Base-by-base conservation (phyloP, 2,113 vertebrate genomes). In the Ptyas mucosa region DNA sequence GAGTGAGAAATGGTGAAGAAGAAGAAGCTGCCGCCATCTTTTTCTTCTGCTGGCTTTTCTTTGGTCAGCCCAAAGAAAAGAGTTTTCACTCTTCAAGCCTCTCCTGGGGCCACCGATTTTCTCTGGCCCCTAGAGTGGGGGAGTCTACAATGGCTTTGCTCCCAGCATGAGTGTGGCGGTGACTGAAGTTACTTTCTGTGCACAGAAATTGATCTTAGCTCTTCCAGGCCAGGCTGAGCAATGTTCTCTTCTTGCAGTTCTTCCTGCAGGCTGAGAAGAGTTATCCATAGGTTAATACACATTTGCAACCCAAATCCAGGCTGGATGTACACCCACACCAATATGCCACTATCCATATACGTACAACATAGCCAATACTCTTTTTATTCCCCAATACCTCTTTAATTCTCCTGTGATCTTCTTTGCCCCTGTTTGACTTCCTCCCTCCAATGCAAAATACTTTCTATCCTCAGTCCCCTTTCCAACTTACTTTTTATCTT, bases 11-110 rank as follows among this genome's bases (percentile, higher is more conserved):
- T 24, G 39, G 2, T 61, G 64, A 4, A 39, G 39, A 6, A 0
- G 4, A 20, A 34, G 5, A 2, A 23, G 21, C 15, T 20, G 7
- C 0, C 64, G 1, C 0, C 5, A 75, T 69, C 57, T 51, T 57
- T 69, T 92, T 39, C 1, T 15, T 92, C 92, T 0, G 0, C 20
- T 88, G 90, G 52, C 88, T 92, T 86, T 85, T 46, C 88, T 61
- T 46, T 39, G 29, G 15, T 24, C 81, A 61, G 46, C n/a, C n/a
- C n/a, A n/a, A n/a, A n/a, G n/a, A n/a, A n/a, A n/a, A n/a, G n/a
- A n/a, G n/a, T n/a, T n/a, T 26, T 43, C n/a, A 54, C 7, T 49
- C 88, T 21, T 43, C 15, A 14, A 14, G 3, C 29, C 7, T 15
- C 14, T 49, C 52, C 87, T 11, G 24, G 75, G 12, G 9, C 54